Evolutionary conservation across 2,888 invertebrate species (phyloP).

Genomic region (Vandiemenella viatica): DNA sequence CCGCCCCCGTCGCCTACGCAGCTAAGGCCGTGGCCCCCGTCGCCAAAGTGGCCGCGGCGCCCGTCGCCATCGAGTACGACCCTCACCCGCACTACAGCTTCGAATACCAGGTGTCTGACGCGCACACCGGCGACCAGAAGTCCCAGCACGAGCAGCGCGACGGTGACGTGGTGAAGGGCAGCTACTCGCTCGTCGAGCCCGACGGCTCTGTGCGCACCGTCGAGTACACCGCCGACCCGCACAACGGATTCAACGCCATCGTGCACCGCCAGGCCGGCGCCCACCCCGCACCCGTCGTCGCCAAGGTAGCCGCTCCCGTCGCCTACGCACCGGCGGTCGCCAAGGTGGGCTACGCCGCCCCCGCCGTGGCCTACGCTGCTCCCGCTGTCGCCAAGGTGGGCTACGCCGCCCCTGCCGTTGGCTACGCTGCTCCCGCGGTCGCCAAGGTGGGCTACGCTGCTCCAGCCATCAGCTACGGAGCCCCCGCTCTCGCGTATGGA

Average conservation of each 20-base stretch:
- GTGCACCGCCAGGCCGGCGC: neutral
- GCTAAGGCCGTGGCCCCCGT: no score
- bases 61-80: conserved; percentile 34
- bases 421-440: neutral
- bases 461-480: neutral
- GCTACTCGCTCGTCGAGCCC: conserved; percentile 37
- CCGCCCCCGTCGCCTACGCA: neutral
- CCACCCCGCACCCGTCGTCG: neutral
- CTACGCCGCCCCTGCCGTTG: neutral
- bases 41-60: no score
- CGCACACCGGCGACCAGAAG: conserved; percentile 36
- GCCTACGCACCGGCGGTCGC: conserved; percentile 33
- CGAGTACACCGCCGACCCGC: neutral
- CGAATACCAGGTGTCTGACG: conserved; percentile 35
- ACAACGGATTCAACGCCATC: neutral
- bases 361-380: conserved; percentile 35
- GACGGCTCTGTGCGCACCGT: conserved; percentile 30
- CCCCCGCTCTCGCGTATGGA: neutral
- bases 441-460: neutral
- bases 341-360: no score
- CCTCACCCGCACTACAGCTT: conserved; percentile 38
- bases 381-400: conserved; percentile 28
- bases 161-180: conserved; percentile 22
- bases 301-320: conserved; percentile 26
- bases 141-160: conserved; percentile 34